Percentiles rank a stretch among this genome's conserved stretches.
Evolutionary conservation across 2,113 vertebrate species (phyloP).

Genomic region (Pollachius pollachius): DNA sequence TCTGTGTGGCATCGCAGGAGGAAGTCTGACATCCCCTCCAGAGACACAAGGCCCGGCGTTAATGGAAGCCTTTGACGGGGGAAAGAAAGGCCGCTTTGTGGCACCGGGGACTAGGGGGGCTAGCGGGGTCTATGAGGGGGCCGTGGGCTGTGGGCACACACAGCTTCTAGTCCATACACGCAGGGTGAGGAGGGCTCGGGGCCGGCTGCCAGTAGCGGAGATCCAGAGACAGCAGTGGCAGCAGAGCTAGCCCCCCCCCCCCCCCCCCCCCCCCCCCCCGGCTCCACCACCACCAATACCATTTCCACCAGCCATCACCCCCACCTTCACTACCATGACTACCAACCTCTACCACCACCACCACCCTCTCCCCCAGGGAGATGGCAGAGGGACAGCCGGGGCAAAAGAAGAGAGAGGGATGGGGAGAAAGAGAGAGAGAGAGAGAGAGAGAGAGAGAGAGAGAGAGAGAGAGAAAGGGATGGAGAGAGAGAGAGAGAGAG

Average conservation of each 20-base stretch:
- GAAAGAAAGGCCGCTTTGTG: conserved; percentile 76
- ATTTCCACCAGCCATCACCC: conserved; percentile 40
- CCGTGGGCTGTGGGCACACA: conserved; percentile 66
- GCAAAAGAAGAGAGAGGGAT: not conserved
- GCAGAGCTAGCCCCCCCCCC: conserved; percentile 59
- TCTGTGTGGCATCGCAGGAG: conserved; percentile 75
- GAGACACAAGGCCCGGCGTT: conserved; percentile 64
- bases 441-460: not conserved
- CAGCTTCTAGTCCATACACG: conserved; percentile 66
- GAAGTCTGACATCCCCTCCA: conserved; percentile 74
- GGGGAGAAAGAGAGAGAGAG: not conserved
- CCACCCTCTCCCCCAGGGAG: conserved; percentile 53
- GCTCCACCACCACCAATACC: not conserved
- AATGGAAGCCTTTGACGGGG: conserved; percentile 76
- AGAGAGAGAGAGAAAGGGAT: too few species aligned
- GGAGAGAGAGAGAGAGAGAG: too few species aligned
- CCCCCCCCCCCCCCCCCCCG: too few species aligned
- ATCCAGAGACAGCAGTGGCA: conserved; percentile 71
- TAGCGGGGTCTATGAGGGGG: conserved; percentile 23
- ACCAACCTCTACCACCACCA: not conserved
- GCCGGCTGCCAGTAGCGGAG: conserved; percentile 75
- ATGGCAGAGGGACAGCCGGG: conserved; percentile 53
- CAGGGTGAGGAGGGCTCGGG: conserved; percentile 61
- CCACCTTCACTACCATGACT: not conserved
- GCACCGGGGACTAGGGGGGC: conserved; percentile 65